Conservation (phyloP, 2,797 vertebrate genomes). For the Tapirus indicus region DNA sequence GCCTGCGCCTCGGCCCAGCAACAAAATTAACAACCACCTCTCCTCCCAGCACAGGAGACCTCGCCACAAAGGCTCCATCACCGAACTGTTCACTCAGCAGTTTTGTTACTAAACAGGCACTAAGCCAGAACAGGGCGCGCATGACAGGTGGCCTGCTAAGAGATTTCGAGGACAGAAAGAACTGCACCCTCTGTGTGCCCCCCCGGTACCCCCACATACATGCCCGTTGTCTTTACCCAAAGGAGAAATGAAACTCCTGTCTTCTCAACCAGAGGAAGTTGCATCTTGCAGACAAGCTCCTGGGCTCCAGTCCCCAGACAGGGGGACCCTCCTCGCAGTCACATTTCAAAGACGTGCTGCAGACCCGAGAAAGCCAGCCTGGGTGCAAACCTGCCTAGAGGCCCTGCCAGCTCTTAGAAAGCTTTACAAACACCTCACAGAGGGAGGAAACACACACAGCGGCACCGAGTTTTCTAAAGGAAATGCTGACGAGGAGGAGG, state of each 20-base stretch:
- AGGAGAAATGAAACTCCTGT: not conserved
- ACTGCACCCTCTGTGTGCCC: not conserved
- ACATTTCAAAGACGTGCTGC: not conserved
- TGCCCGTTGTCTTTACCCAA: not conserved
- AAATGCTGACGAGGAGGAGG: not conserved
- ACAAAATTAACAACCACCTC: accelerated
- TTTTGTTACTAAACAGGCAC: not conserved
- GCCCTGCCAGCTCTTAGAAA: not conserved
- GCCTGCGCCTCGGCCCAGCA: not conserved
- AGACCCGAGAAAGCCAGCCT: accelerated
- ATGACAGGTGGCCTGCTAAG: too few relatives aligned
- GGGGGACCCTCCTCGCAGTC: not conserved
- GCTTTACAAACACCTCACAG: not conserved
- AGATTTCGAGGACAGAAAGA: not conserved
- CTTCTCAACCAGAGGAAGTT: not conserved
- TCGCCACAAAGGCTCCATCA: not conserved
- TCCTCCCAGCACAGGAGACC: not conserved
- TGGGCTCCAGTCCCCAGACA: not conserved
- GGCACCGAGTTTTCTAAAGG: not conserved
- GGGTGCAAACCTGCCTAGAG: not conserved
- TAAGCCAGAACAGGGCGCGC: not conserved
- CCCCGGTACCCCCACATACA: not conserved
- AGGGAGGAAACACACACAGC: too few relatives aligned
- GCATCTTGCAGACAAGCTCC: not conserved
- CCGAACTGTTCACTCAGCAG: too few relatives aligned